phyloP scores from a whole-genome alignment of 2,888 invertebrate species.

The Fragum sueziense region DNA sequence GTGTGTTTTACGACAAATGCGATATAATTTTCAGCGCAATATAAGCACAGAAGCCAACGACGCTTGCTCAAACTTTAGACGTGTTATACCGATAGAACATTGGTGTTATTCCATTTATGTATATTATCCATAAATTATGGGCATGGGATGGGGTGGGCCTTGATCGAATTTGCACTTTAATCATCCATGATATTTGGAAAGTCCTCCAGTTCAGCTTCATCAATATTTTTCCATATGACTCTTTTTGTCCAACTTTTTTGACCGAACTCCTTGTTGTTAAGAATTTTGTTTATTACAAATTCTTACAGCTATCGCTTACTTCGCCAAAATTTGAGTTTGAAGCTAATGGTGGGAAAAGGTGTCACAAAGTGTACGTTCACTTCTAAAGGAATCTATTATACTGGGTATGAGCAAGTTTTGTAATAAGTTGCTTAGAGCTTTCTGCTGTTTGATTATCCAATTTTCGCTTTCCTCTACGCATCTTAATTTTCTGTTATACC shows the following conservation, averaged over 20 bases:
- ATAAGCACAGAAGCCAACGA: no score
- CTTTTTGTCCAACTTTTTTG: not conserved
- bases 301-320: not conserved
- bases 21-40: no score
- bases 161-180: conserved; percentile 4
- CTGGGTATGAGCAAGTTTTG: not conserved
- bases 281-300: not conserved
- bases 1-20: no score
- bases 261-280: not conserved
- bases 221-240: not conserved
- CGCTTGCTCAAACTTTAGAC: no score
- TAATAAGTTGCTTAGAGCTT: not conserved
- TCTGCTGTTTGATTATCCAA: not conserved
- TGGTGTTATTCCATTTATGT: no score
- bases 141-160: no score
- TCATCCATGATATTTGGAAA: conserved; percentile 2
- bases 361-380: conserved; percentile 12
- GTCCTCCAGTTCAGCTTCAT: not conserved
- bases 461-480: conserved; percentile 11
- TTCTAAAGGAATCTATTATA: conserved; percentile 4
- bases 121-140: no score
- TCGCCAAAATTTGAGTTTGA: not conserved
- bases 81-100: no score
- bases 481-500: conserved; percentile 2
- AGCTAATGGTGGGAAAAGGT: conserved; percentile 8